Evolutionary conservation across 2,888 invertebrate species (phyloP).

Genomic region (Eupeodes luniger): DNA sequence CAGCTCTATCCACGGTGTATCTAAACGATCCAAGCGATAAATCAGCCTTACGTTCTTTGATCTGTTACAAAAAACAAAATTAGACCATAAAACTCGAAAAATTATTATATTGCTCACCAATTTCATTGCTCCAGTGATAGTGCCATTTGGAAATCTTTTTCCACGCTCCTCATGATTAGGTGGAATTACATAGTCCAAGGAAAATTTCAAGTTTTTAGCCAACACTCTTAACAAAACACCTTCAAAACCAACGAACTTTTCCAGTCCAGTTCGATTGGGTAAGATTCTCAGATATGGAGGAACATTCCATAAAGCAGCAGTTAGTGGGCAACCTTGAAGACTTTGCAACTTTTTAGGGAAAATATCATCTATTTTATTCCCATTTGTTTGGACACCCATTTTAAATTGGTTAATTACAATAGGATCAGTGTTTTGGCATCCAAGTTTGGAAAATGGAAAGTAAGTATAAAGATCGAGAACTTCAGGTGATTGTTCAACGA

Average conservation of each 20-base stretch:
- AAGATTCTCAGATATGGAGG: slow-evolving; percentile 77
- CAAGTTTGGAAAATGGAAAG: slow-evolving; percentile 68
- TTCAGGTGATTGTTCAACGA: slow-evolving; percentile 51
- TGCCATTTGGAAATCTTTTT: slow-evolving; percentile 74
- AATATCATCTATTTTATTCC: slow-evolving; percentile 35
- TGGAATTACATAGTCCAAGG: slow-evolving; percentile 68
- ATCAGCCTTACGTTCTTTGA: slow-evolving; percentile 73
- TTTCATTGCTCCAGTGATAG: slow-evolving; percentile 76
- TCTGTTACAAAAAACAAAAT: slow-evolving; percentile 50
- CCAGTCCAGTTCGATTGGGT: slow-evolving; percentile 42
- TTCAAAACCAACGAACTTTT: slow-evolving; percentile 77
- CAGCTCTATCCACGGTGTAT: slow-evolving; percentile 75
- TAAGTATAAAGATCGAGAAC: slow-evolving; percentile 71
- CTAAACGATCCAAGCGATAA: slow-evolving; percentile 78
- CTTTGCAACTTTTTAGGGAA: slow-evolving; percentile 75
- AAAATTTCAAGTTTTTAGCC: slow-evolving; percentile 77
- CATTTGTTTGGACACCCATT: background rate
- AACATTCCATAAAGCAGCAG: slow-evolving; percentile 75
- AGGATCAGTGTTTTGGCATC: slow-evolving; percentile 54
- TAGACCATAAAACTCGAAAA: background rate
- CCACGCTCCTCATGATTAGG: slow-evolving; percentile 77
- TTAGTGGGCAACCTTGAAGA: slow-evolving; percentile 71
- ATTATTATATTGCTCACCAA: slow-evolving; percentile 64
- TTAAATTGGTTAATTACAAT: slow-evolving; percentile 67
- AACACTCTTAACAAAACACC: slow-evolving; percentile 76